These are phyloP conservation scores for Trachelus tabidus DNA, from an alignment of 2,888 invertebrate species.

Conservation along the genomic window DNA sequence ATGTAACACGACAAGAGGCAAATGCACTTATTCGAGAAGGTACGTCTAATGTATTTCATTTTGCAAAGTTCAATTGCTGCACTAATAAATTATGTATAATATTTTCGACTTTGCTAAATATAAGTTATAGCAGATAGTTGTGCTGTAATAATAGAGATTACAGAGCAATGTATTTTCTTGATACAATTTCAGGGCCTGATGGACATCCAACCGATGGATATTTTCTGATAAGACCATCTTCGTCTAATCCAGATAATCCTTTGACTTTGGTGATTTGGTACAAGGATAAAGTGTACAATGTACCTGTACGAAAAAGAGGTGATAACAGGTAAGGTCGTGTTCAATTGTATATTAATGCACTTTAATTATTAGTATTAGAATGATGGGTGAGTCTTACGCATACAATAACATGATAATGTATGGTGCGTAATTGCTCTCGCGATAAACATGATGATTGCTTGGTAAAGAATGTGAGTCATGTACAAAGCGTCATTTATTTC, in stretches of 20 bases:
- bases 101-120: not conserved
- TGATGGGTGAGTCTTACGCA: not conserved
- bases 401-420: not conserved
- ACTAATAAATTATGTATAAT: not conserved
- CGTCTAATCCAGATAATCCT: slow-evolving; percentile 60
- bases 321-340: slow-evolving; percentile 54
- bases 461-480: not conserved
- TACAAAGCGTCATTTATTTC: not conserved
- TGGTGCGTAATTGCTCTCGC: not conserved
- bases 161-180: not conserved
- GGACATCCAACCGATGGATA: slow-evolving; percentile 56
- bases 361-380: not conserved
- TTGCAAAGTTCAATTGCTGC: not conserved
- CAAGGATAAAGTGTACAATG: slow-evolving; percentile 62
- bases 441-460: not conserved
- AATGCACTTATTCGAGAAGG: slow-evolving; percentile 55
- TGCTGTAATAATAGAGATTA: not conserved
- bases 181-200: slow-evolving; percentile 33
- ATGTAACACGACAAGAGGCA: slow-evolving; percentile 57
- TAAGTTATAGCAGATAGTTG: not conserved
- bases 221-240: slow-evolving; percentile 63
- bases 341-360: not conserved
- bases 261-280: slow-evolving; percentile 63
- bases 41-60: slow-evolving; percentile 31
- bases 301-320: slow-evolving; percentile 59